Percentiles rank a stretch among this genome's conserved stretches.
Evolutionary conservation across 2,888 invertebrate genomes (phyloP).

Genomic region (Pterobdella sp.): DNA sequence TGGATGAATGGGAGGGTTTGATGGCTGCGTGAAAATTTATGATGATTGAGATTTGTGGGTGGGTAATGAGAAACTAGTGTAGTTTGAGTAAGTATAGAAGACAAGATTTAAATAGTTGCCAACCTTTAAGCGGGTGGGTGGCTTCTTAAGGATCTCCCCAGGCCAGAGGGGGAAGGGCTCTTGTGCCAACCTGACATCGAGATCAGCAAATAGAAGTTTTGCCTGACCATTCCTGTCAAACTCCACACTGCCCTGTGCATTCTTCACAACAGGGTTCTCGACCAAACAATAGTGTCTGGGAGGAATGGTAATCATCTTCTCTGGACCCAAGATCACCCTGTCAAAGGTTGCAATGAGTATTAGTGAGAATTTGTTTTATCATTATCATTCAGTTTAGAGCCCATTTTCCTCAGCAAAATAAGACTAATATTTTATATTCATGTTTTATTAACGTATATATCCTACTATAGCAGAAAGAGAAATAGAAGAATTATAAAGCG

Average conservation of each 20-base stretch:
- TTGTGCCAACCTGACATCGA: slow-evolving; percentile 53
- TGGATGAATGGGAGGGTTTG: not conserved
- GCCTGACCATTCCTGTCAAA: slow-evolving; percentile 51
- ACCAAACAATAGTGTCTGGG: slow-evolving; percentile 54
- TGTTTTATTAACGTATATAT: too few relatives aligned
- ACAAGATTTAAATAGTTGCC: too few relatives aligned
- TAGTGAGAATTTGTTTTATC: slow-evolving; percentile 9
- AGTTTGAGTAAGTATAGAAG: too few relatives aligned
- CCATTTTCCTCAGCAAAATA: not conserved
- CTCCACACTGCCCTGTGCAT: slow-evolving; percentile 46
- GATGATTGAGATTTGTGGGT: not conserved
- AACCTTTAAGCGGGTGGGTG: slow-evolving; percentile 35
- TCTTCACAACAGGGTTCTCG: slow-evolving; percentile 52
- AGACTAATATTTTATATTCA: too few relatives aligned
- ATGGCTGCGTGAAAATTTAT: not conserved
- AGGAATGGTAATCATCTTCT: slow-evolving; percentile 53
- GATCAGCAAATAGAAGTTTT: slow-evolving; percentile 52
- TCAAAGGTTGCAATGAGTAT: slow-evolving; percentile 20
- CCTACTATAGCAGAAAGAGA: too few relatives aligned
- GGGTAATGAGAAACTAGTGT: not conserved
- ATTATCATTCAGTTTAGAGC: too few relatives aligned
- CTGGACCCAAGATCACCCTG: slow-evolving; percentile 52
- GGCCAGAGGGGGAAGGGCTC: slow-evolving; percentile 56
- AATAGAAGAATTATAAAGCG: too few relatives aligned
- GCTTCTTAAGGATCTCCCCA: slow-evolving; percentile 47